Percentiles rank a stretch among this genome's conserved stretches.
Evolutionary conservation across 1,140 invertebrate species (phyloP).

Genomic region (Colletes gigas): DNA sequence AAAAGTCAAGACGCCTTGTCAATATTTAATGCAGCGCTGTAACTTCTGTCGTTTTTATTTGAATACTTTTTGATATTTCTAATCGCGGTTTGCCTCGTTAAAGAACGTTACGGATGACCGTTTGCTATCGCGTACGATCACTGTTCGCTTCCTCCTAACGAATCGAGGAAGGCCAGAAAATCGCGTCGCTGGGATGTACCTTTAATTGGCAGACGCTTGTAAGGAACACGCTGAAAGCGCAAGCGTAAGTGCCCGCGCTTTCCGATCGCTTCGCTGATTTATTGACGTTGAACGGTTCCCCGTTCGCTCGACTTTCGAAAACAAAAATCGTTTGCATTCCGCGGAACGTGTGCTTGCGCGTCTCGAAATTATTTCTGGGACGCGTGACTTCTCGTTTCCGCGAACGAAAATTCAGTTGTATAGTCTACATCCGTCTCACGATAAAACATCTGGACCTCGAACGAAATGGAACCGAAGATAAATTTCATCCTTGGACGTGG

Average conservation of each 20-base stretch:
- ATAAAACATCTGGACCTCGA: too few relatives aligned
- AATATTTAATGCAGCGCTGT: constrained; percentile 1
- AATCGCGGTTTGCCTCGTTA: constrained; percentile 10
- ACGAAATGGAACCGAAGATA: too few relatives aligned
- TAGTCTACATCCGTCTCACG: too few relatives aligned
- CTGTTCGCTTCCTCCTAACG: not conserved
- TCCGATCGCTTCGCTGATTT: constrained; percentile 26
- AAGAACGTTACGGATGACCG: constrained; percentile 1
- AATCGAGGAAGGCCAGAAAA: constrained; percentile 28
- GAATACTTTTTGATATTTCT: too few relatives aligned
- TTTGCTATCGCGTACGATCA: constrained; percentile 3
- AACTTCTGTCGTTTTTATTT: too few relatives aligned
- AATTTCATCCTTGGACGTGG: too few relatives aligned
- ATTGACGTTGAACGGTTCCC: not conserved
- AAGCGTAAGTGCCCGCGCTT: not conserved
- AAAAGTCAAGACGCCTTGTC: not conserved
- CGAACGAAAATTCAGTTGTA: not conserved
- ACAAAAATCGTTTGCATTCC: constrained; percentile 4
- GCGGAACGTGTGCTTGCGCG: not conserved
- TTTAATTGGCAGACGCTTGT: constrained; percentile 22
- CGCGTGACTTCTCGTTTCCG: not conserved
- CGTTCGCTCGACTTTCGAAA: not conserved
- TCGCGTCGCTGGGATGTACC: constrained; percentile 25
- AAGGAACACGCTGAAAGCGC: not conserved
- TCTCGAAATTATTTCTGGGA: not conserved